Percentiles rank a stretch among this genome's conserved stretches.
Evolutionary conservation across 1,140 invertebrate genomes (phyloP).

Genomic region (Drosophila saltans): DNA sequence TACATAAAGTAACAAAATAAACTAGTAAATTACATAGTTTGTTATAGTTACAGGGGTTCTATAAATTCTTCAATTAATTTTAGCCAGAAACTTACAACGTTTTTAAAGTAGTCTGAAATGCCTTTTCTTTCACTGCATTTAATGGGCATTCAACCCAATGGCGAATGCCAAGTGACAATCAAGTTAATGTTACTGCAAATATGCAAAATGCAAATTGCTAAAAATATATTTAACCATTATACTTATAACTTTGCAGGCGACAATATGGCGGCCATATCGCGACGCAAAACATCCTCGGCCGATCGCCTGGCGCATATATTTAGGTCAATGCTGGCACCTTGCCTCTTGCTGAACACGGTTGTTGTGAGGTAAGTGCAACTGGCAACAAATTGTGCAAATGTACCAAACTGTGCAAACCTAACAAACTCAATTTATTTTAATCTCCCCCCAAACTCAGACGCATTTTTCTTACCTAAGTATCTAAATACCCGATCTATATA

Average conservation of each 20-base stretch:
- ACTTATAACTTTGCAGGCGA: slow-evolving; percentile 74
- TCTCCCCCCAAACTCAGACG: slow-evolving; percentile 45
- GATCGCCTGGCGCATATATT: slow-evolving; percentile 82
- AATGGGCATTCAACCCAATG: neutral
- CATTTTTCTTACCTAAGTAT: slow-evolving; percentile 79
- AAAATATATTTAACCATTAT: slow-evolving; percentile 6
- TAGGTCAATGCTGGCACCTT: slow-evolving; percentile 79
- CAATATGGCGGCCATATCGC: slow-evolving; percentile 83
- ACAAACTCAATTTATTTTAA: slow-evolving; percentile 26
- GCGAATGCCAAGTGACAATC: slow-evolving; percentile 2
- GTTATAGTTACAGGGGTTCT: too few relatives aligned
- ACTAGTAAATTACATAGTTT: too few relatives aligned
- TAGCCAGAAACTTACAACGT: too few relatives aligned
- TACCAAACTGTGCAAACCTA: slow-evolving; percentile 14
- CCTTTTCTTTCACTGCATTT: neutral
- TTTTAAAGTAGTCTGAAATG: neutral
- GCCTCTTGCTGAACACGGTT: slow-evolving; percentile 78
- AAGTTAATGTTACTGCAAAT: slow-evolving; percentile 16
- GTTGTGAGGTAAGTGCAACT: slow-evolving; percentile 71
- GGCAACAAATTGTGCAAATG: slow-evolving; percentile 22
- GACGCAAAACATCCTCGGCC: slow-evolving; percentile 82
- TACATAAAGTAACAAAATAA: too few relatives aligned
- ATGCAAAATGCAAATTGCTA: slow-evolving; percentile 48
- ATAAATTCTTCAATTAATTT: too few relatives aligned
- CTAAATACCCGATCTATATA: neutral